Conservation (phyloP, 1,140 invertebrate genomes). For the Achroia grisella region DNA sequence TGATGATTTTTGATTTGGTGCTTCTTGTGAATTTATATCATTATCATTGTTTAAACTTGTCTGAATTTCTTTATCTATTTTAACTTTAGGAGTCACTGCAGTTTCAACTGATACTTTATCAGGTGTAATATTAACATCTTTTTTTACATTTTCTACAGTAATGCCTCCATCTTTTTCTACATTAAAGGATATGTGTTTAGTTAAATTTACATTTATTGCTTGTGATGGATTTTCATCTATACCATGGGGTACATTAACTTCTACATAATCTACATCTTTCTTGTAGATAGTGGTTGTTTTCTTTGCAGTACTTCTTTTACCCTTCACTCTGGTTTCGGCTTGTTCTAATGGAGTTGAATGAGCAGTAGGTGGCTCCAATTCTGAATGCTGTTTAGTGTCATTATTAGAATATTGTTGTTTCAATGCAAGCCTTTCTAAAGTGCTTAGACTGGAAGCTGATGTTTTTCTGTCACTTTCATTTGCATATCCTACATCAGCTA, state of each 20-base stretch:
- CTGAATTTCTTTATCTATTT: constrained; percentile 63
- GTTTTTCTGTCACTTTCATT: constrained; percentile 70
- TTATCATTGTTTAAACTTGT: constrained; percentile 38
- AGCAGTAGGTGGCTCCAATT: constrained; percentile 51
- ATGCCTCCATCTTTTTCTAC: constrained; percentile 50
- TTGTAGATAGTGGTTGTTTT: constrained; percentile 50
- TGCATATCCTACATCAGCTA: constrained; percentile 83
- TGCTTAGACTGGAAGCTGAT: constrained; percentile 68
- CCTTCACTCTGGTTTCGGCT: constrained; percentile 33
- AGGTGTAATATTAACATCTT: constrained; percentile 37
- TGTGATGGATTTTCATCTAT: constrained; percentile 25
- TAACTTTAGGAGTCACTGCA: constrained; percentile 20
- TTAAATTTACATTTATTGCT: constrained; percentile 56
- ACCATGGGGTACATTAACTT: constrained; percentile 44
- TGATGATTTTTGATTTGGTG: constrained; percentile 5
- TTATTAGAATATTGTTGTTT: constrained; percentile 59
- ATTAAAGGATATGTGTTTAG: constrained; percentile 65
- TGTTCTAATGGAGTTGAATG: constrained; percentile 62
- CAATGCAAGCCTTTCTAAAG: constrained; percentile 75
- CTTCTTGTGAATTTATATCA: constrained; percentile 16
- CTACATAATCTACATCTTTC: constrained; percentile 51
- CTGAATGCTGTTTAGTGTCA: constrained; percentile 41
- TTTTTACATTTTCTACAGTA: constrained; percentile 36
- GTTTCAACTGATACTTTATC: constrained; percentile 32
- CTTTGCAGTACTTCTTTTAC: constrained; percentile 34